Conservation (phyloP, 2,888 invertebrate species). For the Nezara viridula region DNA sequence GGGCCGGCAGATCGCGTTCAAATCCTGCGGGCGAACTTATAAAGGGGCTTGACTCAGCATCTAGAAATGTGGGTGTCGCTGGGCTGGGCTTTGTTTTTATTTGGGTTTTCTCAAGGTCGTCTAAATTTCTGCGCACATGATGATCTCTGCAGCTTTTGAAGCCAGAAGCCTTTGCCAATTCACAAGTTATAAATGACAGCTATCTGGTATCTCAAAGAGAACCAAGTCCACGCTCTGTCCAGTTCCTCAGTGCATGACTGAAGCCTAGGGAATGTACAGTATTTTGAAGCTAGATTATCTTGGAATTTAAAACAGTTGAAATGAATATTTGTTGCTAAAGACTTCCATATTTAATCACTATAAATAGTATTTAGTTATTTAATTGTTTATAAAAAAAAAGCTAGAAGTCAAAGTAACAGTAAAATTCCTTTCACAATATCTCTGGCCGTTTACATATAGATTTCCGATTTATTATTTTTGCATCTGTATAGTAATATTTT, state of each 20-base stretch:
- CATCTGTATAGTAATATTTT: no score
- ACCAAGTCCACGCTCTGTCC: not conserved
- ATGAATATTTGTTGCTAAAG: no score
- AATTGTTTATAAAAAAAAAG: no score
- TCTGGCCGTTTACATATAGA: no score
- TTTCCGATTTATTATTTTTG: no score
- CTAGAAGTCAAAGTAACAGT: no score
- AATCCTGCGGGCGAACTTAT: not conserved
- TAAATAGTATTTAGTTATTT: no score
- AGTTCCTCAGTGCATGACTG: not conserved
- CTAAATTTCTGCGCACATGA: not conserved
- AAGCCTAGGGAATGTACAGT: not conserved
- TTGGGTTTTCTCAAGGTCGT: not conserved
- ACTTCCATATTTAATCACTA: no score
- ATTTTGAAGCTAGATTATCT: no score
- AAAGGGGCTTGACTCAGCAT: not conserved
- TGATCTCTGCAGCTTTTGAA: not conserved
- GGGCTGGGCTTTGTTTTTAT: conserved; percentile 25
- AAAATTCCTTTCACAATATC: no score
- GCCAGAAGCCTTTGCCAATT: not conserved
- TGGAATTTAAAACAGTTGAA: no score
- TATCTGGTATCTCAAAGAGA: not conserved
- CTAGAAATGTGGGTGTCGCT: conserved; percentile 14
- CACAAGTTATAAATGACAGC: not conserved
- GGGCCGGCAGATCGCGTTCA: not conserved